Evolutionary conservation across 2,888 invertebrate genomes (phyloP), one percentile per base, ranked within the genome.

Genomic region (Phlogophora meticulosa): DNA sequence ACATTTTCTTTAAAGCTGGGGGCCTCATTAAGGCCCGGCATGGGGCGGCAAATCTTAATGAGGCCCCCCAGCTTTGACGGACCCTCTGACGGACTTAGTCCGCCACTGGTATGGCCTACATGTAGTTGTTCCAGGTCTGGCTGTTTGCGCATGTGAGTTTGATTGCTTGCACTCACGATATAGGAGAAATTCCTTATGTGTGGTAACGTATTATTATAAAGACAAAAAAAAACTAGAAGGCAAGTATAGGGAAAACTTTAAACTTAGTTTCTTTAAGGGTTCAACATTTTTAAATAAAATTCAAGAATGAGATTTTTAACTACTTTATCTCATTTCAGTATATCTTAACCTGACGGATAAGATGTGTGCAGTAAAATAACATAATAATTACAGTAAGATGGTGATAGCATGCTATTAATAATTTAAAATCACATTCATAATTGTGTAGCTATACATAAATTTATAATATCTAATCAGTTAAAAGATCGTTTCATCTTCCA

Each of bases 351-450:
- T 59, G 43, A 64, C 51, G 46, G n/a, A 49, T 52, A 70, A 46
- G 51, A 63, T 53, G 51, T 66, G 72, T 72, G 65, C 61, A 72
- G 28, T 65, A 40, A 57, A 52, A 56, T 63, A 67, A 75, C 48
- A 69, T 65, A 67, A 49, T 42, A 52, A 60, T 65, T 65, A 75
- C 49, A 79, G 28, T 51, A 66, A 68, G 22, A 63, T 49, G 56
- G 46, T 51, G 65, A 60, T 46, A 65, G 32, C 55, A 74, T 43
- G 34, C 55, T 20, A 57, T 36, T 53, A 22, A 72, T 61, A 78
- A 61, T 74, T 74, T 67, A 75, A 63, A 72, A 70, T 68, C 46
- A 80, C 58, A 57, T 53, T 65, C 13, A 45, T 51, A 66, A 52
- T 56, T 49, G 42, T 66, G 63, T 64, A 46, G 36, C 55, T 75